phyloP scores from a whole-genome alignment of 2,888 invertebrate genomes.

The Yponomeuta cagnagella region DNA sequence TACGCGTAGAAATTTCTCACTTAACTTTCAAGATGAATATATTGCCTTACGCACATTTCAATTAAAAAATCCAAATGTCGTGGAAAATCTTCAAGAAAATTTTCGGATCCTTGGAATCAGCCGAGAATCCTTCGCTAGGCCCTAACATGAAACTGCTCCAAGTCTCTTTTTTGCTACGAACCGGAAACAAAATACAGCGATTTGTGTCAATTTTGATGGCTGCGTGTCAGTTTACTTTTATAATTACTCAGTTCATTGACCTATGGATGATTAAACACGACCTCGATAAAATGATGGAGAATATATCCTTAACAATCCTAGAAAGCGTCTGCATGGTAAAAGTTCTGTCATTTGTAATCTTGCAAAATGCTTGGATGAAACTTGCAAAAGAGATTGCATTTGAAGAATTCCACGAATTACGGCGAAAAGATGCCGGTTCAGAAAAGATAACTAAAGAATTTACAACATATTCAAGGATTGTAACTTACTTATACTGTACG shows the following conservation, averaged over 20 bases:
- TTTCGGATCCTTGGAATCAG: not conserved
- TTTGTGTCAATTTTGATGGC: not conserved
- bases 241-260: not conserved
- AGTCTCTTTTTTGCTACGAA: not conserved
- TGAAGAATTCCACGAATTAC: slow-evolving; percentile 35
- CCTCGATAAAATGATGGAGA: not conserved
- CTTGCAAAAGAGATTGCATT: slow-evolving; percentile 32
- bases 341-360: not conserved
- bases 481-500: slow-evolving; percentile 45
- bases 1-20: too few species aligned
- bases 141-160: not conserved
- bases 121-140: not conserved
- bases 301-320: not conserved
- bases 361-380: slow-evolving; percentile 27
- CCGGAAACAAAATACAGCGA: not conserved
- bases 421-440: slow-evolving; percentile 25
- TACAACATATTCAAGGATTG: slow-evolving; percentile 38
- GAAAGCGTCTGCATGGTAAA: not conserved
- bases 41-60: too few species aligned
- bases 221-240: not conserved
- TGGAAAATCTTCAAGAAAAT: not conserved
- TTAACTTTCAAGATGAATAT: too few species aligned
- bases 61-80: too few species aligned
- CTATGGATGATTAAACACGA: not conserved
- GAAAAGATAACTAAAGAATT: slow-evolving; percentile 33